Evolutionary conservation across 2,888 invertebrate species (phyloP).

Genomic region (Microctonus hyperodae): DNA sequence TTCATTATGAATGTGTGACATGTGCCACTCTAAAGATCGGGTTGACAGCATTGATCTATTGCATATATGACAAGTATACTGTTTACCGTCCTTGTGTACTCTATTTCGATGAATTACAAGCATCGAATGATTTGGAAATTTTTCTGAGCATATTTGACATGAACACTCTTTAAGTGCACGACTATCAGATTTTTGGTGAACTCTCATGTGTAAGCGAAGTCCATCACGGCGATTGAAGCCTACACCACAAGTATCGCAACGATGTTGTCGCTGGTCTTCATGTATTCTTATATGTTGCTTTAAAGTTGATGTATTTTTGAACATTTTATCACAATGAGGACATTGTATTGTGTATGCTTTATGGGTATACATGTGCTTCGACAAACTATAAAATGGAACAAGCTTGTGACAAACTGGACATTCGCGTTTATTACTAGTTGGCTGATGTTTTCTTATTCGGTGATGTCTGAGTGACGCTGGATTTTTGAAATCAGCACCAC

Average conservation of each 20-base stretch:
- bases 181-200: constrained; percentile 59
- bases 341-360: constrained; percentile 60
- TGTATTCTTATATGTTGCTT: constrained; percentile 61
- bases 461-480: constrained; percentile 60
- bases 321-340: constrained; percentile 61
- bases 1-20: constrained; percentile 60
- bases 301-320: constrained; percentile 60
- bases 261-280: constrained; percentile 60
- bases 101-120: constrained; percentile 60
- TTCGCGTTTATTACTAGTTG: constrained; percentile 56
- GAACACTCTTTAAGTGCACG: constrained; percentile 60
- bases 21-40: constrained; percentile 59
- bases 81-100: constrained; percentile 58
- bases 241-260: constrained; percentile 60
- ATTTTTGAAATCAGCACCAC: constrained; percentile 61
- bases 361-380: constrained; percentile 62
- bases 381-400: constrained; percentile 60
- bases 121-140: constrained; percentile 60
- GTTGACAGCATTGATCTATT: constrained; percentile 60
- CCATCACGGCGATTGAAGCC: constrained; percentile 61
- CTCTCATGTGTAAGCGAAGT: constrained; percentile 56
- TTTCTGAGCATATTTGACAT: constrained; percentile 60
- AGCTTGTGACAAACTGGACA: constrained; percentile 58
- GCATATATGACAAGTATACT: constrained; percentile 60
- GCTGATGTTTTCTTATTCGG: constrained; percentile 59